These are phyloP conservation scores for Percopsis omiscomaycus DNA, from an alignment of 2,797 vertebrate species.

Conservation along the genomic window DNA sequence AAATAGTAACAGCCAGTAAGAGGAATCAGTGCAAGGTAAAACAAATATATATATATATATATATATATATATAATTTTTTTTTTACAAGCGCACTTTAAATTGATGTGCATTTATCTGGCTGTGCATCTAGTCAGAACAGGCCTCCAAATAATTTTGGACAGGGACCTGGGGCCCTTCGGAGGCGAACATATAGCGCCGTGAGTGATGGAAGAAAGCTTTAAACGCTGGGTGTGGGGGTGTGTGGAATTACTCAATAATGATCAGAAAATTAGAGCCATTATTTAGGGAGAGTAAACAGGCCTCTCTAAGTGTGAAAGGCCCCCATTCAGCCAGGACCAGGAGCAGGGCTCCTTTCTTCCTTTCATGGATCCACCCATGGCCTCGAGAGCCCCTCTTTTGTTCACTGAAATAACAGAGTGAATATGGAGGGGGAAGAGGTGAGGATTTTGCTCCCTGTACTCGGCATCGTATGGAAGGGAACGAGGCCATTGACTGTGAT, in stretches of 20 bases:
- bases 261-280: slow-evolving; percentile 84
- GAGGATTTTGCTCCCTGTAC: slow-evolving; percentile 45
- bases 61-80: no score
- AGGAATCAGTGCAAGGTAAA: not conserved
- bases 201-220: slow-evolving; percentile 64
- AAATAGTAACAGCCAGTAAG: slow-evolving; percentile 6
- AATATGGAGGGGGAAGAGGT: slow-evolving; percentile 55
- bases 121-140: slow-evolving; percentile 24
- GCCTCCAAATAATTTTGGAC: slow-evolving; percentile 22
- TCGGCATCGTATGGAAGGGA: slow-evolving; percentile 29
- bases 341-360: slow-evolving; percentile 75
- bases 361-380: slow-evolving; percentile 75
- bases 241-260: slow-evolving; percentile 82
- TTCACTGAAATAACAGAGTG: slow-evolving; percentile 73
- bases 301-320: slow-evolving; percentile 79
- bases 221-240: slow-evolving; percentile 65
- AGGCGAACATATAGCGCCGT: slow-evolving; percentile 37
- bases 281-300: slow-evolving; percentile 83
- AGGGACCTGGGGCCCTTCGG: slow-evolving; percentile 30
- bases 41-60: no score
- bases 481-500: slow-evolving; percentile 39
- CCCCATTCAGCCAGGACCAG: slow-evolving; percentile 74
- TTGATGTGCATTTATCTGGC: slow-evolving; percentile 22
- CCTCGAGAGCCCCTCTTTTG: slow-evolving; percentile 76
- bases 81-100: slow-evolving; percentile 21